Evolutionary conservation across 2,113 vertebrate genomes (phyloP), one percentile per base, ranked within the genome.

Genomic region (Zosterops hypoxanthus): DNA sequence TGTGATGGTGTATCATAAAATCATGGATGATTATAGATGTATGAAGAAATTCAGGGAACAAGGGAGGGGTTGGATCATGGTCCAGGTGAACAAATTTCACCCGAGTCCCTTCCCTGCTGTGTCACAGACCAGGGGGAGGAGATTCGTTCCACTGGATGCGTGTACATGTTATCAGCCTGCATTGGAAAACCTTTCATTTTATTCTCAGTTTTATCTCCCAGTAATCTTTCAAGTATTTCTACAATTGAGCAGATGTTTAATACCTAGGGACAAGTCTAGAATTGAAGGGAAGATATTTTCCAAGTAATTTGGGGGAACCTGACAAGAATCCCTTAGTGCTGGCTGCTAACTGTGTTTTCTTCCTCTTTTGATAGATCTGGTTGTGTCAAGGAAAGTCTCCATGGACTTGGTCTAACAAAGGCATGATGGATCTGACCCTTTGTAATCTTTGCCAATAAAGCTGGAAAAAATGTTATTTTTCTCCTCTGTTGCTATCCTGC

Each of bases 361-460:
- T 80, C 75, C 59, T 71, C 53, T 95, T 93, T 93, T 94, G 85
- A 87, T 91, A 61, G 84, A 94, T 93, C 71, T 88, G 82, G 82
- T 49, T 39, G 50, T 94, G 88, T 92, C 90, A 90, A 77, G 79
- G 22, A 12, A 73, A 88, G 39, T 80, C 87, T 90, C 82, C 31
- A 6, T 3, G 71, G 76, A 41, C 65, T 59, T 66, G 39, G 36
- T 56, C 78, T 94, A 93, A 93, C 84, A 92, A 88, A 88, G 66
- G 17, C 59, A 17, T 81, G 87, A 93, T 83, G 76, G 79, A 90
- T 92, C 71, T 95, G 88, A 81, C 88, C 93, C 79, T 93, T 80
- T 90, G 52, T 70, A 66, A 90, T 95, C 82, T 70, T 90, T 87
- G 53, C 86, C 61, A 72, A 95, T 95, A 78, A 87, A 80, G 49